Evolutionary conservation across 2,888 invertebrate genomes (phyloP).

Genomic region (Orthonychiurus folsomi): DNA sequence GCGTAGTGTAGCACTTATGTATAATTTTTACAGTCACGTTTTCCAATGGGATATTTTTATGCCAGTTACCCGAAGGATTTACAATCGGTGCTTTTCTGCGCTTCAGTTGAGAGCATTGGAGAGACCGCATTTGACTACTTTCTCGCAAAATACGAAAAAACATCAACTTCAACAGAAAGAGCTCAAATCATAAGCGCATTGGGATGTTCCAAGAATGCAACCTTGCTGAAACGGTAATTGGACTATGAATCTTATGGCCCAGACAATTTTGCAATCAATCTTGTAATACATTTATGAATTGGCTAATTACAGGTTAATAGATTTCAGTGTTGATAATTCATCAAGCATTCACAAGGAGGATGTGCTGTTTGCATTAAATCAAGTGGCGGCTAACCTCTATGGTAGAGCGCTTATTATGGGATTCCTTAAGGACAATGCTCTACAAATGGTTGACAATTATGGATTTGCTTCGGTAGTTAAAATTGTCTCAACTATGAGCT

Average conservation of each 20-base stretch:
- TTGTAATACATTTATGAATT: neutral
- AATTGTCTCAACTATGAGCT: neutral
- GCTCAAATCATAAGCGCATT: neutral
- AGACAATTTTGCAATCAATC: no score
- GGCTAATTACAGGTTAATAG: neutral
- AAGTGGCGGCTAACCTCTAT: neutral
- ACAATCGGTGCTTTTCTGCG: neutral
- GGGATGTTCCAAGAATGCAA: neutral
- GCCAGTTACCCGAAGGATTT: neutral
- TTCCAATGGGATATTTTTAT: no score
- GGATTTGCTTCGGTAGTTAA: neutral
- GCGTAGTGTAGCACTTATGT: neutral
- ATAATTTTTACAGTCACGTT: no score
- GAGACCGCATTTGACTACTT: neutral
- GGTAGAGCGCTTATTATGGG: neutral
- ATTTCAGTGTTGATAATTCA: neutral
- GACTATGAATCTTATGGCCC: no score
- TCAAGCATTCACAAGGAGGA: neutral
- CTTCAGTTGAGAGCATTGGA: neutral
- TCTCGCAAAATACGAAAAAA: neutral
- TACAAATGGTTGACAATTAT: neutral
- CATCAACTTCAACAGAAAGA: neutral
- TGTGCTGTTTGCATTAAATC: neutral
- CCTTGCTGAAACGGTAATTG: no score
- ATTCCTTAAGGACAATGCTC: neutral